Conservation (phyloP, 1,140 invertebrate genomes). For the Lineus longissimus region DNA sequence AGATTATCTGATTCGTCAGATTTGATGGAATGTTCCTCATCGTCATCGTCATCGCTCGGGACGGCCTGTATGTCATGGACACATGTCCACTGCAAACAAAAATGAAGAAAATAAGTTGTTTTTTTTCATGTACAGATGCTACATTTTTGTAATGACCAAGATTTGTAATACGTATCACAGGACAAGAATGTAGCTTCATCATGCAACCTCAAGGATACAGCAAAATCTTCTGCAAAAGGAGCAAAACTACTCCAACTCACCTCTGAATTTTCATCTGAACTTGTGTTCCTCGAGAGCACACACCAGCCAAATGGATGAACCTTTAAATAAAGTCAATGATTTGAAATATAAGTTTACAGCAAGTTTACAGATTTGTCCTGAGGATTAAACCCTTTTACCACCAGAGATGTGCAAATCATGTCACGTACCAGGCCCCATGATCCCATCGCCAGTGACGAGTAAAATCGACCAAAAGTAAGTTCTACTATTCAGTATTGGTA, state of each 20-base stretch:
- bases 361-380: no score
- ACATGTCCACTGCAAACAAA: conserved; percentile 74
- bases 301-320: conserved; percentile 90
- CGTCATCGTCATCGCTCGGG: conserved; percentile 11
- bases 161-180: neutral
- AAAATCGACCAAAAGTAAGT: no score
- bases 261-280: conserved; percentile 78
- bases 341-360: neutral
- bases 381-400: no score
- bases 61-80: conserved; percentile 80
- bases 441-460: no score
- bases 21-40: neutral
- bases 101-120: neutral
- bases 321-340: conserved; percentile 57
- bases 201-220: no score
- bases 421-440: no score
- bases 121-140: neutral
- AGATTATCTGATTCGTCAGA: no score
- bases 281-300: conserved; percentile 80
- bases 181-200: no score
- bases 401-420: no score
- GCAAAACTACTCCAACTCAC: no score
- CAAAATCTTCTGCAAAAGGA: no score
- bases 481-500: no score
- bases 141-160: neutral